A percentile compares a stretch with the other conserved stretches of the same genome.
Conservation (phyloP, 2,113 vertebrate species). For the Picathartes gymnocephalus region DNA sequence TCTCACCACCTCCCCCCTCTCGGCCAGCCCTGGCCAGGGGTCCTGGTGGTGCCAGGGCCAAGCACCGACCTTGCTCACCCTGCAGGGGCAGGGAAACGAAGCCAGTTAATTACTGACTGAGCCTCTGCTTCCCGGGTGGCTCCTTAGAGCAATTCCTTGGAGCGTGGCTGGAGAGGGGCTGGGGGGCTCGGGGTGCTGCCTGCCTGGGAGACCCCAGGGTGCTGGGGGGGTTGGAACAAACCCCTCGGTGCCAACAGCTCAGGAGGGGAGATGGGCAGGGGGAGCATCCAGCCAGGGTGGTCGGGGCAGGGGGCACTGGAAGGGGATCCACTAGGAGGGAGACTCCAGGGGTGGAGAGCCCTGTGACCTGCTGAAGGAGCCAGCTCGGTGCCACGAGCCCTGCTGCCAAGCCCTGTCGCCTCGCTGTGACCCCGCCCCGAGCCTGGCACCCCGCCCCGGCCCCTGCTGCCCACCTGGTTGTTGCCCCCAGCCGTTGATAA, state of each 20-base stretch:
- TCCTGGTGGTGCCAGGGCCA: neutral
- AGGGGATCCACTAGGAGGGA: no score
- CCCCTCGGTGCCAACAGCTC: neutral
- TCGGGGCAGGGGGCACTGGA: neutral
- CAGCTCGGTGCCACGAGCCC: fast-evolving
- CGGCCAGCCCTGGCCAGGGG: neutral
- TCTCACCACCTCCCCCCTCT: no score
- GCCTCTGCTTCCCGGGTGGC: neutral
- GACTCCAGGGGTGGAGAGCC: no score
- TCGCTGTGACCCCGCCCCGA: fast-evolving
- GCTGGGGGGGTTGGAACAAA: fast-evolving
- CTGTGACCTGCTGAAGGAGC: neutral
- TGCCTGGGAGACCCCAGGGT: no score
- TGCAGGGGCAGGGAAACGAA: neutral
- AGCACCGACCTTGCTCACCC: neutral
- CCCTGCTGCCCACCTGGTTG: neutral
- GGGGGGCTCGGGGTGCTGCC: neutral
- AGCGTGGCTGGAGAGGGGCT: fast-evolving
- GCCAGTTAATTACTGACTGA: neutral
- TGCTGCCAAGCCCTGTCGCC: fast-evolving
- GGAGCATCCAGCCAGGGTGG: neutral
- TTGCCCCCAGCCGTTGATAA: neutral
- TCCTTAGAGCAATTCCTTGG: neutral
- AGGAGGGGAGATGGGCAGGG: neutral
- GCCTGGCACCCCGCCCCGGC: neutral